phyloP scores from a whole-genome alignment of 2,797 vertebrate species.

The Mormyrops boulengeri region DNA sequence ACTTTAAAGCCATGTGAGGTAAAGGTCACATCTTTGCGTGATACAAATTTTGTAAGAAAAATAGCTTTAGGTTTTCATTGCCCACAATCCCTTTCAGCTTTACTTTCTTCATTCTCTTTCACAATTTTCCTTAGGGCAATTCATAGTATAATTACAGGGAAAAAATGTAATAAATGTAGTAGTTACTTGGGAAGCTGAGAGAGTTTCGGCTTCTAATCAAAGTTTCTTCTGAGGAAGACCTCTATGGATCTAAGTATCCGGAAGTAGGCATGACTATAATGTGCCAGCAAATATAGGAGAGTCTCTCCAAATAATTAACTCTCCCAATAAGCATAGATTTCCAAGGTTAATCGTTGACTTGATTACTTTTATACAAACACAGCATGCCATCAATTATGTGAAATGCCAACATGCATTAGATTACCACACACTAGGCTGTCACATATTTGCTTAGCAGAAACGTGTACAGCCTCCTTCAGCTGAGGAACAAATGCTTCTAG shows the following conservation, averaged over 20 bases:
- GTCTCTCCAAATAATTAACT: slow-evolving; percentile 4
- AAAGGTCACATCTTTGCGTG: background rate
- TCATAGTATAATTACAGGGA: background rate
- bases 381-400: background rate
- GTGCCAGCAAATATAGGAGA: background rate
- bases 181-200: background rate
- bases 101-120: background rate
- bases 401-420: background rate
- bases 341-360: background rate
- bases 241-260: background rate
- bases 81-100: background rate
- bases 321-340: background rate
- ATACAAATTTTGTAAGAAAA: background rate
- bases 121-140: background rate
- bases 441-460: background rate
- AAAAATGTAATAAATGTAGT: background rate
- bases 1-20: background rate
- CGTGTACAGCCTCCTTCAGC: background rate
- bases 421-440: background rate
- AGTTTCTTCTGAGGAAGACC: background rate
- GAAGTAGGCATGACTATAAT: background rate
- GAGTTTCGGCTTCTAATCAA: background rate
- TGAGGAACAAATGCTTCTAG: background rate
- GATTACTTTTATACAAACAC: background rate
- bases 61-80: background rate